Conservation (phyloP, 2,888 invertebrate genomes). For the Cephus rjabovi region DNA sequence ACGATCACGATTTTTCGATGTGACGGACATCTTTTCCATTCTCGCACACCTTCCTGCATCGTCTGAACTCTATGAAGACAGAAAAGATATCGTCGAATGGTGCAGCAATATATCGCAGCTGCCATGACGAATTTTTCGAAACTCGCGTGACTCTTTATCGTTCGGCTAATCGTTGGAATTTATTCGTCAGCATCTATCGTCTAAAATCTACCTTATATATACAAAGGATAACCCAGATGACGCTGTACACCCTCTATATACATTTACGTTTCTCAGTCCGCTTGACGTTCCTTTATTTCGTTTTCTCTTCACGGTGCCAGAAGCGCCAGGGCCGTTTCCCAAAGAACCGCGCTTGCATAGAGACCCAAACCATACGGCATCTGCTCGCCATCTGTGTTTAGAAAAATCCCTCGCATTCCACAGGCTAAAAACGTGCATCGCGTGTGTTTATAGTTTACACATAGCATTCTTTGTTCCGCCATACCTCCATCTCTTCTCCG, state of each 20-base stretch:
- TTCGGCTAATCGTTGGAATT: not conserved
- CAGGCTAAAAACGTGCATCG: constrained; percentile 47
- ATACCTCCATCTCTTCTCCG: not conserved
- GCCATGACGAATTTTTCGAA: not conserved
- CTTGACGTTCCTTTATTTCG: not conserved
- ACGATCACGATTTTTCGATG: not conserved
- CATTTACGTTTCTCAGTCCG: not conserved
- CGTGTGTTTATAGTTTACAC: constrained; percentile 41
- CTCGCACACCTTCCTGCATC: not conserved
- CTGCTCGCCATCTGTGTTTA: constrained; percentile 62
- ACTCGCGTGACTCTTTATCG: not conserved
- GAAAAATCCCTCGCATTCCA: constrained; percentile 57
- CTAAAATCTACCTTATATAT: not conserved
- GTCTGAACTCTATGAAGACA: not conserved
- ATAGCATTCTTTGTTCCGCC: constrained; percentile 14
- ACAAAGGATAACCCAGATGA: not conserved
- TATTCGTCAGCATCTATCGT: not conserved
- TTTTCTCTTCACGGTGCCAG: not conserved
- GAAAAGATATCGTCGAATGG: not conserved
- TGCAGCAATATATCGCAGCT: not conserved
- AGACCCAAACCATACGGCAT: constrained; percentile 43
- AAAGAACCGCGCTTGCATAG: not conserved
- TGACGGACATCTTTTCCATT: not conserved
- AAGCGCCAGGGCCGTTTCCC: not conserved
- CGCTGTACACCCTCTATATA: not conserved